phyloP scores from a whole-genome alignment of 2,113 vertebrate species.

The Phrynocephalus versicolor region DNA sequence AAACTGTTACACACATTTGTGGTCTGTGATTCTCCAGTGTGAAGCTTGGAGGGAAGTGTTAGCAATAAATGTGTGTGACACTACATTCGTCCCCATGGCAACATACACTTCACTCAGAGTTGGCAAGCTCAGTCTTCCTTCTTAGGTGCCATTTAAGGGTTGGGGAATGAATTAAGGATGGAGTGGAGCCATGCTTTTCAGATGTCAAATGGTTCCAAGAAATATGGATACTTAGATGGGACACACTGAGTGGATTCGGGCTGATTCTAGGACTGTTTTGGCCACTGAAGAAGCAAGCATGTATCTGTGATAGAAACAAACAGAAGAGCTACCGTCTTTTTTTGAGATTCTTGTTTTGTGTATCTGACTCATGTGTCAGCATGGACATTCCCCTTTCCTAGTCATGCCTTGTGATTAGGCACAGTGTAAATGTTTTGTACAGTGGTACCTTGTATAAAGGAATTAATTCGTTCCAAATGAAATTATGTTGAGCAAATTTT shows the following conservation, averaged over 20 bases:
- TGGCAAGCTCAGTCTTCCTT: constrained; percentile 17
- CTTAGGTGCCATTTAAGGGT: constrained; percentile 29
- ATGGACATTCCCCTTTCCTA: background rate
- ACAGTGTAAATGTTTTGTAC: background rate
- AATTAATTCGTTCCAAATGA: too few relatives aligned
- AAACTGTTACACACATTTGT: constrained; percentile 26
- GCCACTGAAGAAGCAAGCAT: background rate
- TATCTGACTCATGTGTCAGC: background rate
- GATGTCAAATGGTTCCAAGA: background rate
- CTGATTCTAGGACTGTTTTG: background rate
- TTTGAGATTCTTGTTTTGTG: background rate
- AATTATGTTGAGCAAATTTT: too few relatives aligned
- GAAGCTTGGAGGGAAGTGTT: constrained; percentile 37
- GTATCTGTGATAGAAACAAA: background rate
- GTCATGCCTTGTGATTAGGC: background rate
- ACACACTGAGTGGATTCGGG: background rate
- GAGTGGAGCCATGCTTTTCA: constrained; percentile 3
- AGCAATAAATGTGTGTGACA: constrained; percentile 44
- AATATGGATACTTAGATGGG: background rate
- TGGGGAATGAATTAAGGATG: constrained; percentile 9
- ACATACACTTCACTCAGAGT: constrained; percentile 14
- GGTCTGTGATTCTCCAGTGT: constrained; percentile 25
- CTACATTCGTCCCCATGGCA: constrained; percentile 36
- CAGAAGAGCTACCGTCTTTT: background rate
- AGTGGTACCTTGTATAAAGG: too few relatives aligned